Conservation (phyloP, 1,140 invertebrate genomes). For the Drosophila truncata region DNA sequence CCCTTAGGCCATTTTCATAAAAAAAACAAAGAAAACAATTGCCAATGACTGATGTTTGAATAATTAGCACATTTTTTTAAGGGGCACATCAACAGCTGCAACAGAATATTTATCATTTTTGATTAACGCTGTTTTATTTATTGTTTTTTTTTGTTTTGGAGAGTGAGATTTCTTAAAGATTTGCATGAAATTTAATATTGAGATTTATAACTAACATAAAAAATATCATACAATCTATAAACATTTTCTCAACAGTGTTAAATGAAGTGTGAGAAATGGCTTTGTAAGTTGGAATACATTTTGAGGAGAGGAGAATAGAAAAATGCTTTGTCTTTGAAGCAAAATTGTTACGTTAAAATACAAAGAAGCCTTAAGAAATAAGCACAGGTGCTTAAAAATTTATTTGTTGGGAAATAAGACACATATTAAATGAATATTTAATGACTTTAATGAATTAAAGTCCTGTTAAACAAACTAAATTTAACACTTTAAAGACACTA, state of each 20-base stretch:
- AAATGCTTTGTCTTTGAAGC: not conserved
- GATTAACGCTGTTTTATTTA: not conserved
- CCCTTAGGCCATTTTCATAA: not conserved
- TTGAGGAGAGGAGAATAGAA: too few relatives aligned
- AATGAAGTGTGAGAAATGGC: not conserved
- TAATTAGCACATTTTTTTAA: slow-evolving; percentile 28
- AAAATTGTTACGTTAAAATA: not conserved
- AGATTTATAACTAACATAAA: not conserved
- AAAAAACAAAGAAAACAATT: not conserved
- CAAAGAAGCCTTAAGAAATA: not conserved
- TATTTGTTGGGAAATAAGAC: not conserved
- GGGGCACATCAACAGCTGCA: not conserved
- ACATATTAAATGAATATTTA: not conserved
- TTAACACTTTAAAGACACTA: not conserved
- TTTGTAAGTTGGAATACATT: not conserved
- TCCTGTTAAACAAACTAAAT: not conserved
- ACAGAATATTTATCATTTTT: not conserved
- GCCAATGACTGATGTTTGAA: slow-evolving; percentile 14
- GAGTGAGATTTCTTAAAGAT: not conserved
- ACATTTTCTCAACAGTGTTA: not conserved
- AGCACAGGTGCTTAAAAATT: not conserved
- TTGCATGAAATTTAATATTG: not conserved
- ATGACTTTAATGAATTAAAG: not conserved
- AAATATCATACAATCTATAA: not conserved
- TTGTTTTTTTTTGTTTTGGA: not conserved